These are phyloP conservation scores for Gallinago nigripennis DNA, from an alignment of 2,797 vertebrate species.

Conservation along the genomic window DNA sequence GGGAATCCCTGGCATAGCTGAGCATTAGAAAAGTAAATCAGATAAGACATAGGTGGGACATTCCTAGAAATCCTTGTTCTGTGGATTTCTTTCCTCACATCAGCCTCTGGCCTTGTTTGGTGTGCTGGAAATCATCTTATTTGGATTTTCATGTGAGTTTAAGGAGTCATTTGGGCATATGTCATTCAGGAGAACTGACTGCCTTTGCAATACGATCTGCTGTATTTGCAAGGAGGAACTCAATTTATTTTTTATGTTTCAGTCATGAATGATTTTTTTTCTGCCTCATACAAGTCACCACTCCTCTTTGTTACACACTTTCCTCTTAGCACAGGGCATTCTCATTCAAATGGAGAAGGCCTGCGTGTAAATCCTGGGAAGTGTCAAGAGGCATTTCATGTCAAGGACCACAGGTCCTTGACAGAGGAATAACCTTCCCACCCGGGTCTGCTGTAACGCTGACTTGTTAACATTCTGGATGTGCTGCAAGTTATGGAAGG, in stretches of 20 bases:
- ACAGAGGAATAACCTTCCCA: background rate
- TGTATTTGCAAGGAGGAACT: background rate
- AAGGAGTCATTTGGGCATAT: background rate
- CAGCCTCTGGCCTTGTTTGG: background rate
- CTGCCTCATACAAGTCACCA: background rate
- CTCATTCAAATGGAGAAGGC: accelerated
- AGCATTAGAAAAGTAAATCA: background rate
- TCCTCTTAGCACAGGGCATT: background rate
- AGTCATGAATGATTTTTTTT: background rate
- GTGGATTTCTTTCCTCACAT: background rate
- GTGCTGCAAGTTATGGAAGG: background rate
- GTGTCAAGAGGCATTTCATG: background rate
- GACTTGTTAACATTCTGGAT: background rate
- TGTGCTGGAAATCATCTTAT: background rate
- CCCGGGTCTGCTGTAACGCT: background rate
- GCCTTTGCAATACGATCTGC: background rate
- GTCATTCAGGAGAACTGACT: background rate
- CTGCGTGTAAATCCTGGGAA: background rate
- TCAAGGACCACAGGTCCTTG: background rate
- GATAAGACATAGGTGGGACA: background rate
- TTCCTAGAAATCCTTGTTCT: background rate
- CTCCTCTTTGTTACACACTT: background rate
- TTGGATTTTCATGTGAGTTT: background rate
- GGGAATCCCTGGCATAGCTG: background rate
- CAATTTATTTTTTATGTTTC: background rate